Evolutionary conservation across 2,113 vertebrate species (phyloP), one percentile per base, ranked within the genome.

Genomic region (Equus przewalskii): DNA sequence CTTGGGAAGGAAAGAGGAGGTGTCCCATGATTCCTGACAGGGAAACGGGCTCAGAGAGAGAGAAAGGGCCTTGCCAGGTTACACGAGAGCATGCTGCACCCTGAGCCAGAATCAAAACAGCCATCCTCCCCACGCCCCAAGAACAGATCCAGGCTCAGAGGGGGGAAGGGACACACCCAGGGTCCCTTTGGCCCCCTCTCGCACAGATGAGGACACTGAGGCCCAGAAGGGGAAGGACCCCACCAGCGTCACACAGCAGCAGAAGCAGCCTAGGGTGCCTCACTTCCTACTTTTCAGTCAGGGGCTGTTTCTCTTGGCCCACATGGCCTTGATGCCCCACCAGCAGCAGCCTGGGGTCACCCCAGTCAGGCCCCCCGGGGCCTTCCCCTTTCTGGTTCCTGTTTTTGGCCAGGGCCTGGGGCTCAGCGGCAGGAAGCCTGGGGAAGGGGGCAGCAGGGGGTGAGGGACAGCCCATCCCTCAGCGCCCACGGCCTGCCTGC

Each of bases 301-400:
- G 51, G 18, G 51, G 44, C 56, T 33, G 12, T 6, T 51, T 26
- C 36, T 54, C 56, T 19, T 9, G 58, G 51, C 60, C 58, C 73
- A 11, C 0, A 0, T 9, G 36, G 92, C 36, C 62, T 11, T 28
- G 24, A 30, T 6, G 36, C 58, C 33, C 26, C 83, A 10, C 51
- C 2, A 5, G 15, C 41, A 58, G n/a, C 76, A 14, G 30, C 36
- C 49, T 15, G 10, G 24, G 6, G 70, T 19, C 60, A 72, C 51
- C 19, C 11, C 1, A 8, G n/a, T 15, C 11, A 14, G 36, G n/a
- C 36, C 54, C 72, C 5, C n/a, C 18, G 2, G 7, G 21, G 33
- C 60, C 86, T 87, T 86, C 41, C 67, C 30, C 19, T 49, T 84
- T 44, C 76, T 46, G n/a, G n/a, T 96, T 98, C 80, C 84, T 94